These are phyloP conservation scores for Epistrophe grossulariae DNA, from an alignment of 2,888 invertebrate genomes.

Conservation along the genomic window DNA sequence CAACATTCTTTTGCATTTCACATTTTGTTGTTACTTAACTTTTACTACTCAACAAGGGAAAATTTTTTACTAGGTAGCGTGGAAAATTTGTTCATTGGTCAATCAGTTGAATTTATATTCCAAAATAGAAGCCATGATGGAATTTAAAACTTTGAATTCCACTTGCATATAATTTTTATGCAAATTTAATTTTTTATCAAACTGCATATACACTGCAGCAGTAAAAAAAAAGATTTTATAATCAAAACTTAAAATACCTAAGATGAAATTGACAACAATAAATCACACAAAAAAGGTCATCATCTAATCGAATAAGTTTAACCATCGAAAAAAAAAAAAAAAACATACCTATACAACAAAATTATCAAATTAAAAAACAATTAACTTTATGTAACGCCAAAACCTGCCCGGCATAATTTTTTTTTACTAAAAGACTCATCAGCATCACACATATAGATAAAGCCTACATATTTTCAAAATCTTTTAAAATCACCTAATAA, in stretches of 20 bases:
- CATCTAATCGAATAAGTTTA: not conserved
- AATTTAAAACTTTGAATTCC: not conserved
- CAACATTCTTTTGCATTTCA: not conserved
- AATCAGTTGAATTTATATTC: not conserved
- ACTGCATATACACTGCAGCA: not conserved
- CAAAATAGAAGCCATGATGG: not conserved
- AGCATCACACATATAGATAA: no score
- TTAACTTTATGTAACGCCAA: conserved; percentile 10
- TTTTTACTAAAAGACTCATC: not conserved
- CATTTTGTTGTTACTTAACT: not conserved
- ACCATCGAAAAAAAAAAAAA: not conserved
- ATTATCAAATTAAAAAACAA: conserved; percentile 20
- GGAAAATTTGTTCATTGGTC: not conserved
- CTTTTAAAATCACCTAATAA: conserved; percentile 44
- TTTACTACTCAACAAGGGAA: not conserved
- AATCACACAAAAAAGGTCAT: conserved; percentile 13
- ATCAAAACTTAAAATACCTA: not conserved
- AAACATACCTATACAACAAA: not conserved
- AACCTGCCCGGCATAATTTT: not conserved
- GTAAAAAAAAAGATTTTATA: not conserved
- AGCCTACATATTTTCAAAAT: not conserved
- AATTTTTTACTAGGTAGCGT: not conserved
- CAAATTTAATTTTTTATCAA: not conserved
- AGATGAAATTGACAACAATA: not conserved
- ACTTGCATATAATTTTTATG: not conserved